These are phyloP conservation scores for Orgyia antiqua DNA, from an alignment of 2,888 invertebrate genomes.

Conservation along the genomic window DNA sequence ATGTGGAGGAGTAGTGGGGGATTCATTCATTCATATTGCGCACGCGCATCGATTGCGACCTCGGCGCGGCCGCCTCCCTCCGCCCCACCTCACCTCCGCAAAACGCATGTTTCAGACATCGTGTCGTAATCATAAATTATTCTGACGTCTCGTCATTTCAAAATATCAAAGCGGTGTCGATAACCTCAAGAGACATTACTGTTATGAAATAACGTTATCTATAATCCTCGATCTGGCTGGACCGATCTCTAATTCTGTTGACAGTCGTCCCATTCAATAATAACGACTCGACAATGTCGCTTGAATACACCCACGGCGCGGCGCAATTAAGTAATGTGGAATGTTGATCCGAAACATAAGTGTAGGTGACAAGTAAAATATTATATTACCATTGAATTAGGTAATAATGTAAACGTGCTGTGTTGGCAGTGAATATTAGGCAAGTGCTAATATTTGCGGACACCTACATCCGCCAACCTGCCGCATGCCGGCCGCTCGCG, in stretches of 20 bases:
- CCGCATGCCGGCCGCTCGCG: slow-evolving; percentile 38
- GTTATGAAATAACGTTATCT: slow-evolving; percentile 37
- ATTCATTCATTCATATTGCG: slow-evolving; percentile 66
- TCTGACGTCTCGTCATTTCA: slow-evolving; percentile 35
- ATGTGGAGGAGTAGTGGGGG: slow-evolving; percentile 42
- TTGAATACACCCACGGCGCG: slow-evolving; percentile 43
- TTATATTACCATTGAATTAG: slow-evolving; percentile 44
- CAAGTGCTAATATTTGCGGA: slow-evolving; percentile 71
- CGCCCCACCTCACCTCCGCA: slow-evolving; percentile 32
- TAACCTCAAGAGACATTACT: slow-evolving; percentile 41
- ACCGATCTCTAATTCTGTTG: slow-evolving; percentile 35
- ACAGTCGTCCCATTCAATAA: slow-evolving; percentile 37
- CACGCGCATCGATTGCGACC: slow-evolving; percentile 51
- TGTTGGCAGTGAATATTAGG: slow-evolving; percentile 54
- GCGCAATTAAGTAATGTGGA: slow-evolving; percentile 36
- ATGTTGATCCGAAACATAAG: slow-evolving; percentile 36
- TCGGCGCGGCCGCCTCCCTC: slow-evolving; percentile 33
- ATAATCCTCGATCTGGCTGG: slow-evolving; percentile 34
- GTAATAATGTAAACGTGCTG: slow-evolving; percentile 60
- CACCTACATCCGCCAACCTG: slow-evolving; percentile 71
- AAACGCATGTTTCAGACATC: slow-evolving; percentile 41
- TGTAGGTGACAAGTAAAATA: slow-evolving; percentile 45
- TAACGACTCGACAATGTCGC: slow-evolving; percentile 34
- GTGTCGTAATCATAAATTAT: slow-evolving; percentile 50
- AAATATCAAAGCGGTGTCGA: slow-evolving; percentile 34